Conservation (phyloP, 2,797 vertebrate genomes). For the Dipus sagitta region DNA sequence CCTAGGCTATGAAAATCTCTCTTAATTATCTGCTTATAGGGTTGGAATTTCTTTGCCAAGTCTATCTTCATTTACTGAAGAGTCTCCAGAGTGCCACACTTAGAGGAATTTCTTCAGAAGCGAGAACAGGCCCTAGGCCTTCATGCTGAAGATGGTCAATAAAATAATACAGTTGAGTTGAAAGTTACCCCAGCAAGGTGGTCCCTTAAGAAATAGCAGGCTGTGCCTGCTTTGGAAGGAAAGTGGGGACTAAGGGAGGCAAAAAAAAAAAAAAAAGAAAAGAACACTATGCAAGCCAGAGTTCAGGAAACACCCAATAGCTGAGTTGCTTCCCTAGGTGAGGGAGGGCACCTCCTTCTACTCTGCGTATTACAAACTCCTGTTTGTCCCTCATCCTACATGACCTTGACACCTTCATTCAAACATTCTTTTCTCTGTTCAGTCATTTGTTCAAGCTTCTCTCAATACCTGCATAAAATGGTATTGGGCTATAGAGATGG, state of each 20-base stretch:
- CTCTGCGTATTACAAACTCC: not conserved
- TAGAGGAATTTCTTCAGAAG: slow-evolving; percentile 76
- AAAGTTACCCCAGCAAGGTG: slow-evolving; percentile 4
- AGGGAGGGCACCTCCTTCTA: not conserved
- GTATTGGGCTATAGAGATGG: too few species aligned
- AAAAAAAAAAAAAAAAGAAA: too few species aligned
- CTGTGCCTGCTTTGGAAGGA: not conserved
- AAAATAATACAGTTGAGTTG: slow-evolving; percentile 29
- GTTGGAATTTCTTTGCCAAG: slow-evolving; percentile 70
- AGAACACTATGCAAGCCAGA: not conserved
- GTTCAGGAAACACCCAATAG: not conserved
- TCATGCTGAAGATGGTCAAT: slow-evolving; percentile 50
- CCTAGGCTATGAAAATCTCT: slow-evolving; percentile 72
- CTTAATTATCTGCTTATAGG: slow-evolving; percentile 79
- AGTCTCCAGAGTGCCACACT: slow-evolving; percentile 61
- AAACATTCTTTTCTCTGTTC: not conserved
- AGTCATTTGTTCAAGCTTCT: not conserved
- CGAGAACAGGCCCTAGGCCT: slow-evolving; percentile 58
- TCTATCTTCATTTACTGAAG: slow-evolving; percentile 69
- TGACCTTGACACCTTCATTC: accelerated
- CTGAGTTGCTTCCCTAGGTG: not conserved
- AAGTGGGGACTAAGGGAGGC: not conserved
- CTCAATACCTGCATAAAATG: not conserved
- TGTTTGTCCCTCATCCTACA: accelerated
- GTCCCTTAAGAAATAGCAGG: not conserved